Base-by-base conservation (phyloP, 2,888 invertebrate species). In the Drosophila macrospina region DNA sequence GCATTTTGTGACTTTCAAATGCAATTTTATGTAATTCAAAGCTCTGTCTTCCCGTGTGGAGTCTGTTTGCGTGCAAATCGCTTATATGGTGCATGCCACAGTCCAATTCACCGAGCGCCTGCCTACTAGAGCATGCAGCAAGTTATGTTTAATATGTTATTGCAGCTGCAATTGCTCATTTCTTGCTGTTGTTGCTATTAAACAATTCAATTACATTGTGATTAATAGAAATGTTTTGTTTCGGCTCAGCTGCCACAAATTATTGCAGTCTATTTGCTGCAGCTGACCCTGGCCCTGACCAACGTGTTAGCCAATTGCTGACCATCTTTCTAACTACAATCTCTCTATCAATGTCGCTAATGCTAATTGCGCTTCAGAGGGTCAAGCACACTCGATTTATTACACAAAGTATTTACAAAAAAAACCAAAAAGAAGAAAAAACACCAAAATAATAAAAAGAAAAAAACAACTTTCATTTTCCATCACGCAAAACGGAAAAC, bases 381-480 rank as follows among this genome's bases (percentile, higher is more conserved):
- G 66, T 71, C 66, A 71, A 65, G 48, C 42, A 48, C 56, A 52
- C 20, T 24, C 36, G 20, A 13, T 56, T 64, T 76, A 64, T 59
- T 55, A 59, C 52, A 57, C 54, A 44, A 56, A 68, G 20, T 20
- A 20, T 20, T 20, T 24, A 36, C 48, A 55, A 41, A 36, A 50
- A 4, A 20, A 37, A n/a, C n/a, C n/a, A n/a, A 20, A 20, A 20
- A 4, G 11, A 16, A 30, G n/a, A 28, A 28, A 47, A 55, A n/a
- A 42, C n/a, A 41, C 5, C n/a, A 30, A n/a, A 50, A 36, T 44
- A 44, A 42, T 42, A 42, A 41, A 30, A 57, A 56, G 47, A 57
- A 45, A 41, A 41, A 54, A 41, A 74, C 74, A 88, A 90, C 90
- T 90, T 90, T 90, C 91, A 84, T 89, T 90, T 90, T 89, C 82